phyloP scores from a whole-genome alignment of 2,888 invertebrate genomes.

The Lasioglossum morio region DNA sequence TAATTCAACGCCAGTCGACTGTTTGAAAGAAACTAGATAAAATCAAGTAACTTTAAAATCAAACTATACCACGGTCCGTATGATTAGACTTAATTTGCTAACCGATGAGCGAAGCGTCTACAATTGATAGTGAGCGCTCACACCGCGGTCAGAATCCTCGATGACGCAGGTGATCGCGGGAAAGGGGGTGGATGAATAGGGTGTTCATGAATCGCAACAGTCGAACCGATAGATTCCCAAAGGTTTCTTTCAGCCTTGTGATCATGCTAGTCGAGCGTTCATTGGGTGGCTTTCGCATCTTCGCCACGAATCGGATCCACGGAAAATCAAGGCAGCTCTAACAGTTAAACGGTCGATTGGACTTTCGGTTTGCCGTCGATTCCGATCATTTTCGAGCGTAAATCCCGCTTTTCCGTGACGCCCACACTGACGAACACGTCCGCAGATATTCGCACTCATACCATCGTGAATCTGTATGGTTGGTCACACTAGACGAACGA shows the following conservation, averaged over 20 bases:
- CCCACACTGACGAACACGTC: background rate
- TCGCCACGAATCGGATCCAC: constrained; percentile 52
- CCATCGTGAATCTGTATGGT: background rate
- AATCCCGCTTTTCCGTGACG: constrained; percentile 50
- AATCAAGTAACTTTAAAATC: too few relatives aligned
- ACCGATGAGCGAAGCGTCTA: background rate
- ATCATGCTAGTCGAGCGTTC: constrained; percentile 25
- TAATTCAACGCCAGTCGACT: too few relatives aligned
- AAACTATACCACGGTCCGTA: background rate
- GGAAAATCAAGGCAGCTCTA: constrained; percentile 49
- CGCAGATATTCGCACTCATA: background rate
- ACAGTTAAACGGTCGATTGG: constrained; percentile 60
- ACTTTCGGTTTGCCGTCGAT: constrained; percentile 54
- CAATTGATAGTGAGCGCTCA: background rate
- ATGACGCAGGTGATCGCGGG: constrained; percentile 14
- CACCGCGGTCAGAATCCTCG: background rate
- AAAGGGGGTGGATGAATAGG: background rate
- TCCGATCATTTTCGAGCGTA: constrained; percentile 49
- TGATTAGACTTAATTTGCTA: background rate
- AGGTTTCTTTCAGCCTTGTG: constrained; percentile 30
- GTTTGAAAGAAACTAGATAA: too few relatives aligned
- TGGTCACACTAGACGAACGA: background rate
- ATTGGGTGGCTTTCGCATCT: constrained; percentile 43
- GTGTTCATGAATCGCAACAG: constrained; percentile 16
- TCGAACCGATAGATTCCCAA: constrained; percentile 28